Base-by-base conservation (phyloP, 2,113 vertebrate genomes). In the Myrmecobius fasciatus region DNA sequence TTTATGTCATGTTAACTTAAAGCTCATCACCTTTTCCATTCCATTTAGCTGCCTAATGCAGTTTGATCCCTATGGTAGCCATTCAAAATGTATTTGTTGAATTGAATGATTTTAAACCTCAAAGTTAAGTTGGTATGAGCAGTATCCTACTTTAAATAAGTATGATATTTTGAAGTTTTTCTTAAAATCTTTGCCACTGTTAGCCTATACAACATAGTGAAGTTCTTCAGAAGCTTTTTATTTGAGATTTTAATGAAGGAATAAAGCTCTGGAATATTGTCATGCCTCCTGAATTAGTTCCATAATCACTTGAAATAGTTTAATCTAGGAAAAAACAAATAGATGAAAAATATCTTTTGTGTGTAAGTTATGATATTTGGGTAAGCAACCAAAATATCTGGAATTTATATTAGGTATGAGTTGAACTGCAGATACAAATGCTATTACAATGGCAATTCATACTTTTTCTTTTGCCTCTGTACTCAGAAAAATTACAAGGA, bases 121-220 rank as follows among this genome's bases (percentile, higher is more conserved):
- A 17, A 52, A 67, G 28, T 60, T 97, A 67, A 89, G 91, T 3
- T 52, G 31, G 52, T 89, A 31, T 92, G 92, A 56, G 24, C 48
- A 31, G 43, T 52, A 94, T 52, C 10, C 52, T 20, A 36, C 43
- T 95, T 91, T 92, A 95, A 88, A 93, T 96, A 49, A 52, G n/a
- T 8, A 88, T 51, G 0, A 56, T 47, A 52, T 92, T 96, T 75
- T 75, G 52, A 94, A 94, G 46, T 92, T 43, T 36, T 89, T 2
- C 25, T 93, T 51, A 89, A 92, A 53, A 54, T 48, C 60, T 67
- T 67, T 67, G 60, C 60, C 31, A 36, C 31, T 3, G 4, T 67
- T 36, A 67, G 12, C 60, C 36, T 36, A 1, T 60, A 26, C 56
- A 60, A 2, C 28, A 60, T 28, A 28, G 11, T 60, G 31, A 36